Base-by-base conservation (phyloP, 2,797 vertebrate genomes). In the Odontamblyopus lacepedii region DNA sequence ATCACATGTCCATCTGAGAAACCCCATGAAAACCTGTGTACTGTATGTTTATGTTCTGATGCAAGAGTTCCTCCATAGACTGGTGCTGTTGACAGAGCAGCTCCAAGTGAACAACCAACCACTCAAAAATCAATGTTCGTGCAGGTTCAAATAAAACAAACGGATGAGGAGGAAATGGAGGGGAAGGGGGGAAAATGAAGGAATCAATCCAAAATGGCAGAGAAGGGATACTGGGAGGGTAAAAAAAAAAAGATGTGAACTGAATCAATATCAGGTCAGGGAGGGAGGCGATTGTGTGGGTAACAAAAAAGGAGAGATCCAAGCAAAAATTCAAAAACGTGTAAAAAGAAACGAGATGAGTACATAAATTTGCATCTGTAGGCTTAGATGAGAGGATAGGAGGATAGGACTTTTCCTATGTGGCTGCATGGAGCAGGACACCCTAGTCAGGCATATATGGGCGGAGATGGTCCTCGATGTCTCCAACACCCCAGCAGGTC, bases 391-490 rank as follows among this genome's bases (percentile, higher is more conserved):
- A 81, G 80, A 86, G 78, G 76, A 65, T 74, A 75, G 77, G 67
- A 76, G 75, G 78, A 80, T 78, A 74, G 79, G 91, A 90, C 89
- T 95, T 93, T 96, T 94, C 93, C 93, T 93, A 85, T 91, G 91
- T 92, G 91, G 95, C 95, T 96, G 82, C 92, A 93, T 91, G 91
- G 88, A 92, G 84, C 76, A 84, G 81, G 76, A 85, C 74, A 89
- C 93, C 94, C 93, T 96, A 99, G 85, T 99, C 98, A 92, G 98
- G 98, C 97, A 99, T 96, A 85, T 99, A 99, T 79, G 98, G 98
- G 93, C 93, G 84, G 90, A 99, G 97, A 94, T 99, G 97, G 91
- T 99, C 98, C 96, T 99, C 98, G 85, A 99, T 91, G 90, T 97
- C 98, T 93, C 98, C 97, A 77, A 96, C 96, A 81, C 96, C 96